Evolutionary conservation across 2,888 invertebrate species (phyloP).

Genomic region (Drosophila rubida): DNA sequence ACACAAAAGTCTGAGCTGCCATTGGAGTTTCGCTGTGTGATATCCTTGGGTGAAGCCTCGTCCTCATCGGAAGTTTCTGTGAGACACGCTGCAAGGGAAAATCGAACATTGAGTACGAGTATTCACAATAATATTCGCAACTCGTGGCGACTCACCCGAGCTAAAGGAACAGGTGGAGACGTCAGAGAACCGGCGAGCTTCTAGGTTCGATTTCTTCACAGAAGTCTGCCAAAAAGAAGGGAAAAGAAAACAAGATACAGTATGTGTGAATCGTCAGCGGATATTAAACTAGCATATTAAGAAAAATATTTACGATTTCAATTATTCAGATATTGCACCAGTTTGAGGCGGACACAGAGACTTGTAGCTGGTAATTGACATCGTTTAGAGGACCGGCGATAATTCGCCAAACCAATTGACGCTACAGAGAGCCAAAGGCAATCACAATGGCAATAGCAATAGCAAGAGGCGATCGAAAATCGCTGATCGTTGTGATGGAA

Average conservation of each 20-base stretch:
- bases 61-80: constrained; percentile 95
- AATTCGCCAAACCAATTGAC: constrained; percentile 64
- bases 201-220: constrained; percentile 67
- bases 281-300: too few relatives aligned
- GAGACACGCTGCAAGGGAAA: constrained; percentile 63
- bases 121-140: too few relatives aligned
- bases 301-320: constrained; percentile 13
- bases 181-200: constrained; percentile 88
- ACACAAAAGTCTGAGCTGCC: constrained; percentile 96
- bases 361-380: constrained; percentile 53
- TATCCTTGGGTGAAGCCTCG: constrained; percentile 95
- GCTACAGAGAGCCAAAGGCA: constrained; percentile 14
- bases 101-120: not conserved
- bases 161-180: constrained; percentile 97
- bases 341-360: constrained; percentile 17
- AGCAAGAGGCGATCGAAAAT: constrained; percentile 19
- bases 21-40: constrained; percentile 93
- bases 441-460: too few relatives aligned
- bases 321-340: constrained; percentile 19
- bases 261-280: not conserved
- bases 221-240: constrained; percentile 41
- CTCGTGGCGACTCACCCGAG: constrained; percentile 88
- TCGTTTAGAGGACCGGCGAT: constrained; percentile 62
- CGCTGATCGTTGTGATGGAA: constrained; percentile 12
- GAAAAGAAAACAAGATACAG: not conserved